A percentile compares a stretch with the other conserved stretches of the same genome.
These are phyloP conservation scores for Macrocentrus cingulum DNA, from an alignment of 1,140 invertebrate species.

Conservation along the genomic window DNA sequence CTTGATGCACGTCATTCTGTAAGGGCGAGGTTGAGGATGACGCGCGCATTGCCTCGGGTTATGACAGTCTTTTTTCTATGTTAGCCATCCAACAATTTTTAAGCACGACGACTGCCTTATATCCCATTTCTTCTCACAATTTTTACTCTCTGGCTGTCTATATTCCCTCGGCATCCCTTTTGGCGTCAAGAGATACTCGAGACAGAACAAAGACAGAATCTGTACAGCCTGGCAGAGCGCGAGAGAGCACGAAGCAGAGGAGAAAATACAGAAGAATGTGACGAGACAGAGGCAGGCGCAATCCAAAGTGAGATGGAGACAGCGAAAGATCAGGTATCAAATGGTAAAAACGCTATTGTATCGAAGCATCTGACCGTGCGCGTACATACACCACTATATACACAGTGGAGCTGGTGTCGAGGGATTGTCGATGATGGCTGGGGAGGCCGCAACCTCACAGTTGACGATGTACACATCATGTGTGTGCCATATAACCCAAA, in stretches of 20 bases:
- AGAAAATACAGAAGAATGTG: not conserved
- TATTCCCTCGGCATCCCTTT: constrained; percentile 17
- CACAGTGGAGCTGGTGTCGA: constrained; percentile 12
- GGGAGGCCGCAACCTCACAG: constrained; percentile 9
- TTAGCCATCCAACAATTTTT: constrained; percentile 20
- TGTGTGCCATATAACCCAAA: constrained; percentile 36
- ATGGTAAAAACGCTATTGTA: constrained; percentile 30
- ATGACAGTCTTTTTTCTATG: constrained; percentile 40
- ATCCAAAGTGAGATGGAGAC: constrained; percentile 10
- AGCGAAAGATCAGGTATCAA: constrained; percentile 32
- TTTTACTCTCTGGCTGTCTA: constrained; percentile 12
- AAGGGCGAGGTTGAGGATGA: no score
- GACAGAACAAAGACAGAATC: constrained; percentile 23
- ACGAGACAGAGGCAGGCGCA: not conserved
- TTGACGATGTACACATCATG: constrained; percentile 27
- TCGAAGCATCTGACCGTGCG: constrained; percentile 34
- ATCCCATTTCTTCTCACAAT: constrained; percentile 11
- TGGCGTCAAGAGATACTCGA: constrained; percentile 20
- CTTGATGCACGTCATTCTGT: no score
- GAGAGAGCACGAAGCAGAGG: not conserved
- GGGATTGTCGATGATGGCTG: constrained; percentile 1
- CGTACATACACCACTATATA: no score
- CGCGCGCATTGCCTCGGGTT: constrained; percentile 37
- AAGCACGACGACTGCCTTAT: no score
- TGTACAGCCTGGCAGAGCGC: no score